Evolutionary conservation across 2,113 vertebrate genomes (phyloP).

Genomic region (Pongo abelii): DNA sequence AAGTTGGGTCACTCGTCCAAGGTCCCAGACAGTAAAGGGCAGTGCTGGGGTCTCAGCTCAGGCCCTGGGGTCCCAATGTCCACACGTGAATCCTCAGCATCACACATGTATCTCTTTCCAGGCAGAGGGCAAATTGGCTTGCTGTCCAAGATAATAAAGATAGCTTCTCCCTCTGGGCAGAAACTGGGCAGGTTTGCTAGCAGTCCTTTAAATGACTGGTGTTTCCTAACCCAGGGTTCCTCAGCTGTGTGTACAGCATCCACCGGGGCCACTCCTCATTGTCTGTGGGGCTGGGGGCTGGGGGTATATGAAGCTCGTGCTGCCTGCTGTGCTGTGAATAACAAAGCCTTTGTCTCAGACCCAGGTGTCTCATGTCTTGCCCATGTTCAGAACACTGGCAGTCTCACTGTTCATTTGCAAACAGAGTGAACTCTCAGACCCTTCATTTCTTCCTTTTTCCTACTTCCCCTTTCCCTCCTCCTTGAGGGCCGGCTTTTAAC

Average conservation of each 20-base stretch:
- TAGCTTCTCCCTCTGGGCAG: not conserved
- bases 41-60: not conserved
- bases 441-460: not conserved
- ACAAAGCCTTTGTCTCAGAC: too few relatives aligned
- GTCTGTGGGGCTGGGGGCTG: not conserved
- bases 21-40: not conserved
- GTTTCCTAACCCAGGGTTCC: not conserved
- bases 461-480: not conserved
- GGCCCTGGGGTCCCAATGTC: not conserved
- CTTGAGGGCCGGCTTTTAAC: not conserved
- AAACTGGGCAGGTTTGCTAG: not conserved
- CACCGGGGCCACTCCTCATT: not conserved
- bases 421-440: too few relatives aligned
- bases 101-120: not conserved
- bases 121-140: not conserved
- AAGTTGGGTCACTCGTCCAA: not conserved
- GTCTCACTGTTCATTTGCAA: not conserved
- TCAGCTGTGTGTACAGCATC: not conserved
- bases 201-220: not conserved
- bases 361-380: too few relatives aligned
- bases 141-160: not conserved
- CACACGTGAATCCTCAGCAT: not conserved
- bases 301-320: not conserved
- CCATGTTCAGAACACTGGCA: not conserved
- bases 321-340: not conserved